phyloP scores from a whole-genome alignment of 1,140 invertebrate genomes.

The Drosophila novamexicana region DNA sequence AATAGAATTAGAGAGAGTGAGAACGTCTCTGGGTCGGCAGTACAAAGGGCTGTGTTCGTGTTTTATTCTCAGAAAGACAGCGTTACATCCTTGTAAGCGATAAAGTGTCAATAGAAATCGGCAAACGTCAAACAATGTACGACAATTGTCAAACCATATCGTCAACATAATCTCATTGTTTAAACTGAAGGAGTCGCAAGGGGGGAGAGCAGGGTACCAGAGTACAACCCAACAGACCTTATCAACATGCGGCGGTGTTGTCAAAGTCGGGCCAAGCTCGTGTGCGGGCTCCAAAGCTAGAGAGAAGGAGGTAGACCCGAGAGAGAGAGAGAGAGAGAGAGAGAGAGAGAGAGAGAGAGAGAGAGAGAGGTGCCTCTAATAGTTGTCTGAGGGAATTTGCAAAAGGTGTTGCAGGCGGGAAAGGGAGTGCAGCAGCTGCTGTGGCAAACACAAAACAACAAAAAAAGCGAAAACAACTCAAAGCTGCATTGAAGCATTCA shows the following conservation, averaged over 20 bases:
- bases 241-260: conserved; percentile 75
- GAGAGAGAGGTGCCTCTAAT: background rate
- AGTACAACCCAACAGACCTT: conserved; percentile 42
- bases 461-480: conserved; percentile 36
- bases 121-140: conserved; percentile 83
- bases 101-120: conserved; percentile 78
- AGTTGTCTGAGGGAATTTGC: conserved; percentile 25
- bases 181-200: conserved; percentile 47
- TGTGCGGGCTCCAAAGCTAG: conserved; percentile 47
- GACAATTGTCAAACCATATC: conserved; percentile 84
- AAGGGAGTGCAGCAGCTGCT: conserved; percentile 1
- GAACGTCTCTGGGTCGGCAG: conserved; percentile 48
- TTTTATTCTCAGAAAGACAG: conserved; percentile 78
- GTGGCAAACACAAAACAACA: conserved; percentile 13
- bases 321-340: background rate
- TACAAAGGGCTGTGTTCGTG: conserved; percentile 51
- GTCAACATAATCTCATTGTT: conserved; percentile 84
- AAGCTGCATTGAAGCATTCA: conserved; percentile 71
- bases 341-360: background rate
- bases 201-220: background rate
- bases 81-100: conserved; percentile 80
- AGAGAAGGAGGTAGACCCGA: background rate
- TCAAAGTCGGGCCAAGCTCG: conserved; percentile 65
- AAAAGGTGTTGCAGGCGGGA: conserved; percentile 27
- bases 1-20: conserved; percentile 44